Conservation (phyloP, 2,797 vertebrate genomes). For the Rhadinocentrus ornatus region DNA sequence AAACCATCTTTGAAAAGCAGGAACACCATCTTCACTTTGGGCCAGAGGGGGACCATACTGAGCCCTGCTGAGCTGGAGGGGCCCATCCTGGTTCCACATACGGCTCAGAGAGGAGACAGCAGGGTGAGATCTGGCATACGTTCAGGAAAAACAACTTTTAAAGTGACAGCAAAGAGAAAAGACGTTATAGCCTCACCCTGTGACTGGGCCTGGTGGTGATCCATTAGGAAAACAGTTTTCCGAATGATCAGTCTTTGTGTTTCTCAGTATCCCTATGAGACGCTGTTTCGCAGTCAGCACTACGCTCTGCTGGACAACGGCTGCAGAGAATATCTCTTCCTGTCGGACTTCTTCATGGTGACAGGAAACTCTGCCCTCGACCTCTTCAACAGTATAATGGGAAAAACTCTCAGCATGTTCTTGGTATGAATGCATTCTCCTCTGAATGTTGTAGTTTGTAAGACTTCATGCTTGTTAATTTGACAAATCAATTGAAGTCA, state of each 20-base stretch:
- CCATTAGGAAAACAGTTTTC: no score
- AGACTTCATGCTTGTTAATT: not conserved
- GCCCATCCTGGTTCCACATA: slow-evolving; percentile 92
- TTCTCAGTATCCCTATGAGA: slow-evolving; percentile 91
- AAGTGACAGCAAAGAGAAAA: not conserved
- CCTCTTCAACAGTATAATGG: slow-evolving; percentile 93
- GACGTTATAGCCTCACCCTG: not conserved
- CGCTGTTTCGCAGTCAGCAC: slow-evolving; percentile 93
- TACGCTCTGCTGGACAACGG: slow-evolving; percentile 93
- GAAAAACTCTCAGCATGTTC: slow-evolving; percentile 90
- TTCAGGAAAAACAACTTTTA: not conserved
- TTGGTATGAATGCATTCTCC: slow-evolving; percentile 74
- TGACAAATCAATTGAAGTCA: not conserved
- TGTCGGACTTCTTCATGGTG: slow-evolving; percentile 93
- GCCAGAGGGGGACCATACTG: slow-evolving; percentile 89
- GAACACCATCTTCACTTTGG: slow-evolving; percentile 94
- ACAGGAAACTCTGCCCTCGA: slow-evolving; percentile 86
- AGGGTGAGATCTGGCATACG: slow-evolving; percentile 57
- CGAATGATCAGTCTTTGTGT: not conserved
- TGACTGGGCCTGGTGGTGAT: not conserved
- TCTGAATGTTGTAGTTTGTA: not conserved
- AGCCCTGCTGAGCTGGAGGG: slow-evolving; percentile 89
- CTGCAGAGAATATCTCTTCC: slow-evolving; percentile 92
- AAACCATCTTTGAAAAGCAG: slow-evolving; percentile 92
- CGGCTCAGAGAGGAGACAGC: slow-evolving; percentile 88